Conservation (phyloP, 1,140 invertebrate species). For the Neodiprion lecontei region DNA sequence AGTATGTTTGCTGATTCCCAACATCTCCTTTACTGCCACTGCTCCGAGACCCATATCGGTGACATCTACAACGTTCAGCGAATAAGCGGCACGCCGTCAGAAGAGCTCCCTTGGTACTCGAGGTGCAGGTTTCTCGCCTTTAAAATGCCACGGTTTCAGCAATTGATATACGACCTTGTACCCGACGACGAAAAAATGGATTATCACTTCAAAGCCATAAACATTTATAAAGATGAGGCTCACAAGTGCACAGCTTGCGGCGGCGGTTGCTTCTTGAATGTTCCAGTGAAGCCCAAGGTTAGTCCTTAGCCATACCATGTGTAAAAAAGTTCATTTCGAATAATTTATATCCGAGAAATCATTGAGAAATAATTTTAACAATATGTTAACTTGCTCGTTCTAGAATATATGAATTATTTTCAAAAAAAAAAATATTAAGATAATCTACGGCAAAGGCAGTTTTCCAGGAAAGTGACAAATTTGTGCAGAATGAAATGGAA, state of each 20-base stretch:
- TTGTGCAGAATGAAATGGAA: too few relatives aligned
- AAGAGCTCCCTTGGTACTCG: slow-evolving; percentile 60
- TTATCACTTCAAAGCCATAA: slow-evolving; percentile 55
- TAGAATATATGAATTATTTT: too few relatives aligned
- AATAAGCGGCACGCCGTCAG: slow-evolving; percentile 47
- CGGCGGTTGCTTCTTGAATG: slow-evolving; percentile 54
- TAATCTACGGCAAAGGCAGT: too few relatives aligned
- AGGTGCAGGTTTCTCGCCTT: slow-evolving; percentile 65
- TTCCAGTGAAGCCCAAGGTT: slow-evolving; percentile 38
- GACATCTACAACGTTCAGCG: slow-evolving; percentile 23
- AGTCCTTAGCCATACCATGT: background rate
- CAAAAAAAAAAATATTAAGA: too few relatives aligned
- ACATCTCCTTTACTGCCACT: slow-evolving; percentile 35
- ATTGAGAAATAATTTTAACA: too few relatives aligned
- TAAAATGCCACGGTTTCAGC: slow-evolving; percentile 51
- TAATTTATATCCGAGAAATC: too few relatives aligned
- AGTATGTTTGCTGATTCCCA: slow-evolving; percentile 45
- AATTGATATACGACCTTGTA: slow-evolving; percentile 60
- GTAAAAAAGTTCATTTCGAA: too few relatives aligned
- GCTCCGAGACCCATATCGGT: slow-evolving; percentile 12
- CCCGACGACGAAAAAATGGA: slow-evolving; percentile 56
- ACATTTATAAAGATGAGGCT: slow-evolving; percentile 58
- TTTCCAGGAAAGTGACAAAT: too few relatives aligned
- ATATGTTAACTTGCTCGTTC: too few relatives aligned
- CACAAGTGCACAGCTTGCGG: slow-evolving; percentile 62